Evolutionary conservation across 2,113 vertebrate species (phyloP).

Genomic region (Apteryx mantelli): DNA sequence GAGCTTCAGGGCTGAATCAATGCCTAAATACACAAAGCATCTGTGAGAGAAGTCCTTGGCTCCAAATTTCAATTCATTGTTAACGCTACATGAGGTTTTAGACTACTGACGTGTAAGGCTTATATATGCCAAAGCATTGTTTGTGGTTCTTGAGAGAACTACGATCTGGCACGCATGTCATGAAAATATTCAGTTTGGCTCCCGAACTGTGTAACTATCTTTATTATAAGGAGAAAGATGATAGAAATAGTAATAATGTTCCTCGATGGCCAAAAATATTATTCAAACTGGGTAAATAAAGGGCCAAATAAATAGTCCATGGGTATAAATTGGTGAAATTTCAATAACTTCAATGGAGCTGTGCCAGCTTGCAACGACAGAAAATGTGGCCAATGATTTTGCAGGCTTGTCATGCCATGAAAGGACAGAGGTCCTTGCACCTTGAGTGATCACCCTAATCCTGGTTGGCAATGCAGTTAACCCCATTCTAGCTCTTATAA

Average conservation of each 20-base stretch:
- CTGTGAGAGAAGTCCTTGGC: neutral
- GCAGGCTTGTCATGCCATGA: neutral
- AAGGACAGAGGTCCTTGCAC: neutral
- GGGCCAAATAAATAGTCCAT: neutral
- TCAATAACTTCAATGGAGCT: neutral
- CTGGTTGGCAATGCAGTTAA: neutral
- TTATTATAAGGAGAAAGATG: neutral
- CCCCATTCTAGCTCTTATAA: neutral
- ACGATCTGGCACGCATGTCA: accelerated
- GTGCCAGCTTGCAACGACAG: accelerated
- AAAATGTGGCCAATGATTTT: neutral
- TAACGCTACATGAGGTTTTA: neutral
- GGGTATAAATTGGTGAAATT: neutral
- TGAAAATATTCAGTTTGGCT: constrained; percentile 19
- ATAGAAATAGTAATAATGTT: neutral
- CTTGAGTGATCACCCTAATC: neutral
- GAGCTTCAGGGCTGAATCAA: neutral
- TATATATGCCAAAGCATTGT: neutral
- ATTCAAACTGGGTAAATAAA: neutral
- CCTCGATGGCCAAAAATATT: neutral
- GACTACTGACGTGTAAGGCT: neutral
- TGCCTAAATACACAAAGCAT: neutral
- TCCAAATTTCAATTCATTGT: neutral
- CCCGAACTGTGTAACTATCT: neutral
- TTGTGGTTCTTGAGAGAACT: neutral